Percentiles rank a stretch among this genome's conserved stretches.
Evolutionary conservation across 2,797 vertebrate genomes (phyloP).

Genomic region (Crypturellus tataupa): DNA sequence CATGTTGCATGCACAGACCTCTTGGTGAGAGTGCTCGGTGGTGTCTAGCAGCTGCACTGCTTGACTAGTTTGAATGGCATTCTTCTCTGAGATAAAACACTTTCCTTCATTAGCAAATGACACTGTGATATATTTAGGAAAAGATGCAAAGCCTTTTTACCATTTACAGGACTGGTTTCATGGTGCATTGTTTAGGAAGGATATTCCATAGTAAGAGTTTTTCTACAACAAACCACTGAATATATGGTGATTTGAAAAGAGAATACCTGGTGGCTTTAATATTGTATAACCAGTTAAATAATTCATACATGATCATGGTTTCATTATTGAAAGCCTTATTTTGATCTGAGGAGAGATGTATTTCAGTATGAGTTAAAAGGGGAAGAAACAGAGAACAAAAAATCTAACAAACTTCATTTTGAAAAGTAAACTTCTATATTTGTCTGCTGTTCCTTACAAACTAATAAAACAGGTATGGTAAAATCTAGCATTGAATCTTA

Average conservation of each 20-base stretch:
- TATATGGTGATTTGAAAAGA: not conserved
- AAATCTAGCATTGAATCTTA: not conserved
- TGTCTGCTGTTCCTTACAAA: not conserved
- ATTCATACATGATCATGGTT: not conserved
- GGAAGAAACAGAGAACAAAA: not conserved
- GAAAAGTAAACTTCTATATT: not conserved
- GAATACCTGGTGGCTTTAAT: not conserved
- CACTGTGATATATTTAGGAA: not conserved
- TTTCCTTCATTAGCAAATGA: not conserved
- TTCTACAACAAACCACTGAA: not conserved
- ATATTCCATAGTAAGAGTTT: not conserved
- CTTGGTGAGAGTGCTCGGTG: accelerated
- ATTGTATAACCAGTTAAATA: not conserved
- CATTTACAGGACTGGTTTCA: accelerated
- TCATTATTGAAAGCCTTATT: not conserved
- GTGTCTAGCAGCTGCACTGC: not conserved
- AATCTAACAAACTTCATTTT: not conserved
- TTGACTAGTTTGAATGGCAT: not conserved
- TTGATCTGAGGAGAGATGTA: not conserved
- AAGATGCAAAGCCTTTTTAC: not conserved
- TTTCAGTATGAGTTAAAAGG: not conserved
- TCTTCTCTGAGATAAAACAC: not conserved
- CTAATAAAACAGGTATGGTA: not conserved
- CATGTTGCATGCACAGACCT: not conserved
- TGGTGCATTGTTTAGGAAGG: not conserved